Evolutionary conservation across 2,888 invertebrate genomes (phyloP).

Genomic region (Xylota sylvarum): DNA sequence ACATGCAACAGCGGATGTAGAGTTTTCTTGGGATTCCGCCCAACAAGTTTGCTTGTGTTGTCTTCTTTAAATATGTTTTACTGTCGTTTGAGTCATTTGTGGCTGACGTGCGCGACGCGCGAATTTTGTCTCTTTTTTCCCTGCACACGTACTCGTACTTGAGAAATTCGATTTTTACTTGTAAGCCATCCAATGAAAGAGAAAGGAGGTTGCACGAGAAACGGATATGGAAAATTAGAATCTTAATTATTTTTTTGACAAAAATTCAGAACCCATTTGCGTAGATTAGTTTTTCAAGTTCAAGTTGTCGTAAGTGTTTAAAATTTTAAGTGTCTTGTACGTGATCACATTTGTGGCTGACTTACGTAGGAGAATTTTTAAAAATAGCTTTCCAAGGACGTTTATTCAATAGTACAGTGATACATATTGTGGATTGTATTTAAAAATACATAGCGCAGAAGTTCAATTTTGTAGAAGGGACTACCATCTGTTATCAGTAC

Average conservation of each 20-base stretch:
- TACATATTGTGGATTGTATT: not conserved
- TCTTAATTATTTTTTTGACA: conserved; percentile 24
- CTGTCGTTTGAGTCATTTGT: conserved; percentile 66
- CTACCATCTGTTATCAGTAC: too few relatives aligned
- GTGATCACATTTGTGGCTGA: conserved; percentile 5
- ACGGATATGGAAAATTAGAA: conserved; percentile 1
- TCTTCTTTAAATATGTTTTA: conserved; percentile 50
- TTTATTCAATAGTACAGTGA: conserved; percentile 5
- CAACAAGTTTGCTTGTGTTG: conserved; percentile 56
- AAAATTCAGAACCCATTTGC: conserved; percentile 31
- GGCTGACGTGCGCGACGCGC: conserved; percentile 49
- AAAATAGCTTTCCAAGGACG: conserved; percentile 34
- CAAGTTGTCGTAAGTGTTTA: conserved; percentile 25
- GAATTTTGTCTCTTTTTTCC: conserved; percentile 22
- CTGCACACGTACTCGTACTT: conserved; percentile 14
- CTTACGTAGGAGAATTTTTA: conserved; percentile 46
- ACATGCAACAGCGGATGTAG: conserved; percentile 63
- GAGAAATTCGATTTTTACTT: conserved; percentile 35
- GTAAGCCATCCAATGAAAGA: conserved; percentile 21
- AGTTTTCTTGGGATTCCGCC: conserved; percentile 74
- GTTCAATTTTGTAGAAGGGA: too few relatives aligned
- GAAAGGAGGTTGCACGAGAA: not conserved
- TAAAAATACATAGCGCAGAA: not conserved
- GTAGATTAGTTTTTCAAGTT: conserved; percentile 32
- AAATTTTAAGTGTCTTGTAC: conserved; percentile 27